Conservation (phyloP, 2,113 vertebrate genomes). For the Pluvialis apricaria region DNA sequence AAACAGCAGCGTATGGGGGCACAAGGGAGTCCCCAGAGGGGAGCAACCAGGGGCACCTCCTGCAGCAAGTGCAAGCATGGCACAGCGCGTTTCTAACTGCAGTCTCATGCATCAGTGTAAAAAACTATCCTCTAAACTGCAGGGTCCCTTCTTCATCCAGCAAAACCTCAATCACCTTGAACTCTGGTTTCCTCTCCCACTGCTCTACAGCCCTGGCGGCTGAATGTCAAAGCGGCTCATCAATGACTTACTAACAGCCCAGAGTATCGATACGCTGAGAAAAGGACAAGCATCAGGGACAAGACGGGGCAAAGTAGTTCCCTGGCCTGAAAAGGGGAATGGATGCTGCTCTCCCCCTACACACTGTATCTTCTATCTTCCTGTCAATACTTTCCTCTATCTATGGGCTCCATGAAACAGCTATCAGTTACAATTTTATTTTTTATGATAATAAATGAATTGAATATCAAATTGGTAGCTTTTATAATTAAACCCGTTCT, state of each 20-base stretch:
- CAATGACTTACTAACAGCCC: not conserved
- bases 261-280: not conserved
- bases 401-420: not conserved
- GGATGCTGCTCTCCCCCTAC: not conserved
- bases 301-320: not conserved
- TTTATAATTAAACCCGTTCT: not conserved
- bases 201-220: too few relatives aligned
- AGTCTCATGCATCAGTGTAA: not conserved
- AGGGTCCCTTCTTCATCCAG: not conserved
- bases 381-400: not conserved
- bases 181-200: too few relatives aligned
- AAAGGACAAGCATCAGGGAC: not conserved
- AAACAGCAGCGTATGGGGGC: rapidly evolving
- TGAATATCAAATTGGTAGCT: not conserved
- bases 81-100: not conserved
- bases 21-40: rapidly evolving
- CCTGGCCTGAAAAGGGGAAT: not conserved
- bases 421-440: not conserved
- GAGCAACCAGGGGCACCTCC: not conserved
- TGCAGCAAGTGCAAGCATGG: not conserved
- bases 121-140: not conserved
- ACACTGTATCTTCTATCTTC: not conserved
- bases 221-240: too few relatives aligned
- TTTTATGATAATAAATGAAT: not conserved
- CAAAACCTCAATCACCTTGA: too few relatives aligned